Evolutionary conservation across 2,113 vertebrate genomes (phyloP).

Genomic region (Felis chaus): DNA sequence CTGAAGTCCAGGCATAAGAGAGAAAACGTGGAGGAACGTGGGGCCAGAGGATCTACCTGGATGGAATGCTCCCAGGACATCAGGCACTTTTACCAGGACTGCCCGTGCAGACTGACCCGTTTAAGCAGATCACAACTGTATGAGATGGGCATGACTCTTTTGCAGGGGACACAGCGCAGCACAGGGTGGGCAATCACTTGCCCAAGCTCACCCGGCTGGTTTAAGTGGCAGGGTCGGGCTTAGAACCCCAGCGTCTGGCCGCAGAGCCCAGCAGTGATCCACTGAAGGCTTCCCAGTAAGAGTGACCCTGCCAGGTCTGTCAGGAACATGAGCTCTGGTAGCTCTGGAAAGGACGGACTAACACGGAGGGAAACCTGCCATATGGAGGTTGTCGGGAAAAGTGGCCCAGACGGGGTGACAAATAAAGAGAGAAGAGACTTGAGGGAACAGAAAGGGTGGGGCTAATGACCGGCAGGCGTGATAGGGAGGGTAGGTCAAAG

Average conservation of each 20-base stretch:
- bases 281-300: neutral
- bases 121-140: neutral
- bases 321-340: neutral
- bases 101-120: too few species aligned
- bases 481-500: neutral
- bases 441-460: accelerated
- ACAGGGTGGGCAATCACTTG: neutral
- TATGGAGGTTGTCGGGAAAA: neutral
- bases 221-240: neutral
- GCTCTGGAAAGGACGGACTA: neutral
- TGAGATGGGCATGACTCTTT: neutral
- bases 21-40: neutral
- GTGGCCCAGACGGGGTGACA: neutral
- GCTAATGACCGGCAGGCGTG: neutral
- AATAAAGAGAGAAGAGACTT: neutral
- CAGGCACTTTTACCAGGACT: too few species aligned
- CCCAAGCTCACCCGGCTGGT: neutral
- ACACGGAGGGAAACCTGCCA: neutral
- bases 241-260: neutral
- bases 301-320: neutral
- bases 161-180: neutral
- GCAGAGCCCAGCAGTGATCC: neutral
- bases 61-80: neutral
- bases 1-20: neutral
- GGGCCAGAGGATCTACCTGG: too few species aligned